Evolutionary conservation across 2,888 invertebrate genomes (phyloP).

Genomic region (Euzetes globulus): DNA sequence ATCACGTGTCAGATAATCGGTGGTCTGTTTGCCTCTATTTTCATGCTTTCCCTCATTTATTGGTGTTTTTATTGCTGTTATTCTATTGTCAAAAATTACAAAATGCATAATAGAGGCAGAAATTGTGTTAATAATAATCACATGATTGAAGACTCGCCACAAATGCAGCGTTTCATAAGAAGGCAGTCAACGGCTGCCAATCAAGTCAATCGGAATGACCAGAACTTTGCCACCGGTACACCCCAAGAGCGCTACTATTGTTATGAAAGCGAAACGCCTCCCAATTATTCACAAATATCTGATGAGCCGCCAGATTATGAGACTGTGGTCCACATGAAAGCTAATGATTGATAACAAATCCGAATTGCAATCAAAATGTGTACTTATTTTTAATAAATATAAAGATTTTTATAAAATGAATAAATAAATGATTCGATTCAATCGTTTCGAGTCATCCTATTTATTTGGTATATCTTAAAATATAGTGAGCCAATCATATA

Average conservation of each 20-base stretch:
- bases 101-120: neutral
- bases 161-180: neutral
- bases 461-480: too few species aligned
- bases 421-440: neutral
- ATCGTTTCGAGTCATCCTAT: too few species aligned
- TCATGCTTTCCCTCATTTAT: conserved; percentile 33
- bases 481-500: too few species aligned
- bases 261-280: neutral
- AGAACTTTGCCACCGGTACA: neutral
- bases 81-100: conserved; percentile 33
- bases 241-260: neutral
- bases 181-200: neutral
- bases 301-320: conserved; percentile 16
- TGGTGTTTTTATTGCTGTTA: conserved; percentile 36
- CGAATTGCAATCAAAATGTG: neutral
- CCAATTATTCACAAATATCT: conserved; percentile 6
- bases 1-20: conserved; percentile 35
- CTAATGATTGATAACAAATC: neutral
- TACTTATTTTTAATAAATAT: neutral
- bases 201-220: neutral
- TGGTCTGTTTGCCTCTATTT: conserved; percentile 34
- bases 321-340: conserved; percentile 4
- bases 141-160: neutral
- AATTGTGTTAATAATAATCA: neutral
- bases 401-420: neutral